Evolutionary conservation across 1,140 invertebrate species (phyloP).

Genomic region (Drosophila grimshawi): DNA sequence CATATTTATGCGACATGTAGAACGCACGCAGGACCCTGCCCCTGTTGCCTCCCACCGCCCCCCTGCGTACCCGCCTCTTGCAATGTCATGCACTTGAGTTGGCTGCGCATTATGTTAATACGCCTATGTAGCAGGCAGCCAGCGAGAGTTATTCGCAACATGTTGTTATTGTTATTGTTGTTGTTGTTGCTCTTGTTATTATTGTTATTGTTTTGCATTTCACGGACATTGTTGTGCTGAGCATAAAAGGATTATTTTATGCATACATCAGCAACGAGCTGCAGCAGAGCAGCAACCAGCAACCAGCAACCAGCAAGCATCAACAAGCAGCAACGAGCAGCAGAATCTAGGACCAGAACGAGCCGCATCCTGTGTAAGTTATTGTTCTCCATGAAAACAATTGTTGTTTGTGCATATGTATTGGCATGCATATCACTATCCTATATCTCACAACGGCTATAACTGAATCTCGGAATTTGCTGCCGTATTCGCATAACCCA

Average conservation of each 20-base stretch:
- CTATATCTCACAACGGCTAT: conserved; percentile 19
- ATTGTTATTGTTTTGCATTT: conserved; percentile 82
- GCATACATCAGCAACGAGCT: conserved; percentile 73
- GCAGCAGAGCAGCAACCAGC: conserved; percentile 27
- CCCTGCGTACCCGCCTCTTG: background rate
- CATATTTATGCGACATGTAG: conserved; percentile 64
- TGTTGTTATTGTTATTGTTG: conserved; percentile 54
- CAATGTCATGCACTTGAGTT: conserved; percentile 64
- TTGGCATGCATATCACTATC: conserved; percentile 52
- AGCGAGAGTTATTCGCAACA: conserved; percentile 50
- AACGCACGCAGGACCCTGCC: conserved; percentile 19
- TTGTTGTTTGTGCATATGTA: conserved; percentile 66
- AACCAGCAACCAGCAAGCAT: conserved; percentile 50
- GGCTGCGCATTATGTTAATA: conserved; percentile 81
- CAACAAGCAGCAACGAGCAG: conserved; percentile 21
- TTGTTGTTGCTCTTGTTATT: conserved; percentile 61
- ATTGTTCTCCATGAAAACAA: conserved; percentile 80
- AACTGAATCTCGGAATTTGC: conserved; percentile 35
- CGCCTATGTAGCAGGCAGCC: conserved; percentile 47
- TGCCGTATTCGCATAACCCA: conserved; percentile 13
- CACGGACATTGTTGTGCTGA: conserved; percentile 79
- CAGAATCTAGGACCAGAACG: conserved; percentile 42
- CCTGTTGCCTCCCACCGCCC: background rate
- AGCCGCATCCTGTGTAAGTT: conserved; percentile 76
- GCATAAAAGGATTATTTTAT: conserved; percentile 83